Percentiles rank a stretch among this genome's conserved stretches.
These are phyloP conservation scores for Bruchidius siliquastri DNA, from an alignment of 2,888 invertebrate genomes.

Conservation along the genomic window DNA sequence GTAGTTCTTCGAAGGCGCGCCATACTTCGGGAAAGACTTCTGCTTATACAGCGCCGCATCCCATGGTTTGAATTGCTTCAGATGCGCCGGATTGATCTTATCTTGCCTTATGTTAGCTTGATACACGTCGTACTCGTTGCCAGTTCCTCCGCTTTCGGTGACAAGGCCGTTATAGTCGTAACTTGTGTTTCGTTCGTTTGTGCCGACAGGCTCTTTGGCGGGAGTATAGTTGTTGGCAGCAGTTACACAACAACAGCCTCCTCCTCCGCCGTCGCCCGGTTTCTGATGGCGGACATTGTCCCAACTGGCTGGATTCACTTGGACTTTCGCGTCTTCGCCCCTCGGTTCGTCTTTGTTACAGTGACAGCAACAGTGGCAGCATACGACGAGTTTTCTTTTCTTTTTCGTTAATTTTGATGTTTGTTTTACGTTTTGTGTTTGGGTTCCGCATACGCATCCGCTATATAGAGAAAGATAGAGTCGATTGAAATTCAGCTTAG, in stretches of 20 bases:
- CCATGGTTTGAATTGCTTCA: conserved; percentile 5
- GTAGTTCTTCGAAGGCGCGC: conserved; percentile 20
- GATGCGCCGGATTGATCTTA: not conserved
- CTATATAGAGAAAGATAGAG: not conserved
- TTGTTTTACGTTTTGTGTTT: conserved; percentile 3
- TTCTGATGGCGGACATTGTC: not conserved
- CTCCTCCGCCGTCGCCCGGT: not conserved
- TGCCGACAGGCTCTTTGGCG: not conserved
- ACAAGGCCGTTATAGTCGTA: not conserved
- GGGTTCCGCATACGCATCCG: conserved; percentile 2
- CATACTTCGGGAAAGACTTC: conserved; percentile 22
- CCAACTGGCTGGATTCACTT: not conserved
- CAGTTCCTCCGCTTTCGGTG: not conserved
- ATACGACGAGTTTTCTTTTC: conserved; percentile 9
- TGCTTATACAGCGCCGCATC: conserved; percentile 7
- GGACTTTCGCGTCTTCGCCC: not conserved
- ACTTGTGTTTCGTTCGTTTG: not conserved
- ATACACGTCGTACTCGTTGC: not conserved
- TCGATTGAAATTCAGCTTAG: no score
- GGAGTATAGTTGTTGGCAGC: not conserved
- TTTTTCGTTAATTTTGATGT: conserved; percentile 2
- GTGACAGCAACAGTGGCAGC: conserved; percentile 11
- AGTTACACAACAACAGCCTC: not conserved
- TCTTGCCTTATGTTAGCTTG: not conserved
- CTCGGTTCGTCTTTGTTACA: not conserved